Evolutionary conservation across 2,113 vertebrate species (phyloP).

Genomic region (Turnix velox): DNA sequence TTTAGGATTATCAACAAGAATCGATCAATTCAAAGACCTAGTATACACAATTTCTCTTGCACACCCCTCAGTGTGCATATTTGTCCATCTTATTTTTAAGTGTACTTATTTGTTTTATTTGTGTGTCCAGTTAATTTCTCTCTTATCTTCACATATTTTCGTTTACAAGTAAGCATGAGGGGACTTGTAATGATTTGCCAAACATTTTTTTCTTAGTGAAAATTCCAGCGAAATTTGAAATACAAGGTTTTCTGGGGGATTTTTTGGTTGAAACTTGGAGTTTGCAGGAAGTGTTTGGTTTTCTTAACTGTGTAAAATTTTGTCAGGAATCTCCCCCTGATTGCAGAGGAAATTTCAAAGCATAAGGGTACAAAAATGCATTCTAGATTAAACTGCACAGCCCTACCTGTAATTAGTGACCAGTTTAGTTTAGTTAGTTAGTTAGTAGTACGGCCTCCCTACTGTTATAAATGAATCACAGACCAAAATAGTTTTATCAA

Average conservation of each 20-base stretch:
- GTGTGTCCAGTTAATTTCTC: not conserved
- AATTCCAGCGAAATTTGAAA: not conserved
- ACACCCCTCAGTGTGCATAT: too few relatives aligned
- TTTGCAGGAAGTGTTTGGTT: not conserved
- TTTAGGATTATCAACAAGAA: not conserved
- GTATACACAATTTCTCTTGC: not conserved
- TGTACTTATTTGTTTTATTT: not conserved
- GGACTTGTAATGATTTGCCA: not conserved
- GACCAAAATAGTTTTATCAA: not conserved
- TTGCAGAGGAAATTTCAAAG: not conserved
- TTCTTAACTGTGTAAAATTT: not conserved
- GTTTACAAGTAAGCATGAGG: not conserved
- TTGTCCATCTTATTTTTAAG: too few relatives aligned
- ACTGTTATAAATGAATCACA: not conserved
- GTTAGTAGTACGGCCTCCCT: not conserved
- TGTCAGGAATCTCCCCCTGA: not conserved
- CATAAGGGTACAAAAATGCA: not conserved
- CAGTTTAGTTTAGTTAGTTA: not conserved
- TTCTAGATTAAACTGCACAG: not conserved
- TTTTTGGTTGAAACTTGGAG: not conserved
- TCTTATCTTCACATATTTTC: not conserved
- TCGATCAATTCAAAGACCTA: not conserved
- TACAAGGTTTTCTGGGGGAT: not conserved
- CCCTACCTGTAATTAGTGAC: not conserved
- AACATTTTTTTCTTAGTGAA: not conserved